Evolutionary conservation across 2,797 vertebrate genomes (phyloP).

Genomic region (Psittacula derbiana): DNA sequence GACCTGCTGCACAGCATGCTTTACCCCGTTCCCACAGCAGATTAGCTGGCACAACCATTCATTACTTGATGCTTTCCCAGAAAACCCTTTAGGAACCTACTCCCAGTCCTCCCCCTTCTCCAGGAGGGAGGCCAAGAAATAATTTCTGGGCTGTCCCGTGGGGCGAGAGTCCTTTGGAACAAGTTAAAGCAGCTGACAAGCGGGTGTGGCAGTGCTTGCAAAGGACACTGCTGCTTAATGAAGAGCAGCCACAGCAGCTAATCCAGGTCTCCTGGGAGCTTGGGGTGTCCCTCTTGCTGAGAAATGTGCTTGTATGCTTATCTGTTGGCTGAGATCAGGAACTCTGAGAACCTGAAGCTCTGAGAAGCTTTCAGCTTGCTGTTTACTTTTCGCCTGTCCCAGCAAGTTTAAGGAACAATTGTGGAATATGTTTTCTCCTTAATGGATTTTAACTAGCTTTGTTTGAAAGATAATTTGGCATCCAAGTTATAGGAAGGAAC

Average conservation of each 20-base stretch:
- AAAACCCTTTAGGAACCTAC: slow-evolving; percentile 27
- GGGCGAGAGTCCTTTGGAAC: slow-evolving; percentile 3
- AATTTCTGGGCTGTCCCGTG: slow-evolving; percentile 14
- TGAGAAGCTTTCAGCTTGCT: slow-evolving; percentile 43
- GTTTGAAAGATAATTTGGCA: neutral
- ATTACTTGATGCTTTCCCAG: slow-evolving; percentile 44
- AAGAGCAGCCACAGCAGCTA: slow-evolving; percentile 29
- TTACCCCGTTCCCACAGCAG: slow-evolving; percentile 33
- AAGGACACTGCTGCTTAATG: slow-evolving; percentile 19
- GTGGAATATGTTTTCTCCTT: slow-evolving; percentile 41
- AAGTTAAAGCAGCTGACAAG: slow-evolving; percentile 9
- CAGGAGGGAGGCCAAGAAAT: slow-evolving; percentile 45
- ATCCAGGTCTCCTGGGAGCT: neutral
- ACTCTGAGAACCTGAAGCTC: slow-evolving; percentile 2
- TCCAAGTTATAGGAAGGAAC: neutral
- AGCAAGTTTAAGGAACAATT: slow-evolving; percentile 58
- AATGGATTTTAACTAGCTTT: slow-evolving; percentile 36
- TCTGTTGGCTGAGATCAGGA: slow-evolving; percentile 20
- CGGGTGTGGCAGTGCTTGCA: slow-evolving; percentile 30
- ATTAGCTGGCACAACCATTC: slow-evolving; percentile 43
- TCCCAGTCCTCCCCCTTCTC: neutral
- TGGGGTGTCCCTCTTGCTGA: neutral
- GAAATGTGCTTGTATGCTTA: slow-evolving; percentile 8
- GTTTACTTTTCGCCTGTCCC: slow-evolving; percentile 15
- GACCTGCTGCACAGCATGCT: neutral